Conservation (phyloP, 2,113 vertebrate genomes). For the Microtus ochrogaster region DNA sequence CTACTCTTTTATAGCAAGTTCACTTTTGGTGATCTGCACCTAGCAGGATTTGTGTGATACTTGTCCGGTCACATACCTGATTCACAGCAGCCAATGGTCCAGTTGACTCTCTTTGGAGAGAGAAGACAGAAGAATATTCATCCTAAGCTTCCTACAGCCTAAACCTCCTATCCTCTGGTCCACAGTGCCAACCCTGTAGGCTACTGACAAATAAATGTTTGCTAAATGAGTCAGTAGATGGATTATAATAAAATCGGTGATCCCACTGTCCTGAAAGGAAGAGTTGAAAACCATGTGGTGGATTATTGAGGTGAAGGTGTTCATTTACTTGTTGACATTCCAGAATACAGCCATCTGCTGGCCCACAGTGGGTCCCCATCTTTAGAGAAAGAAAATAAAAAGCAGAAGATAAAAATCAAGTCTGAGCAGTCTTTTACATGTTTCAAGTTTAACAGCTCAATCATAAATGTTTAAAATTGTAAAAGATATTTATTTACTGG, state of each 20-base stretch:
- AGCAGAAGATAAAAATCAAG: background rate
- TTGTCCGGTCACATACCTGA: background rate
- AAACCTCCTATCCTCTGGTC: background rate
- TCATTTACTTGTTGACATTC: background rate
- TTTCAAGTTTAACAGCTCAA: background rate
- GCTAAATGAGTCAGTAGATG: background rate
- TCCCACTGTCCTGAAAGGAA: background rate
- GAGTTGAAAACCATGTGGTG: background rate
- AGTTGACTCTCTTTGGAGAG: slow-evolving; percentile 21
- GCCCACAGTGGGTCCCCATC: background rate
- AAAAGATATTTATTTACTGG: background rate
- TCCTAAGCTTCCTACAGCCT: background rate
- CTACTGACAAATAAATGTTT: background rate
- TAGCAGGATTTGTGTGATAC: background rate
- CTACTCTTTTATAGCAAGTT: slow-evolving; percentile 18
- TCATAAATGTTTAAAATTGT: background rate
- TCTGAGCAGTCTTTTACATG: background rate
- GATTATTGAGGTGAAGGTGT: background rate
- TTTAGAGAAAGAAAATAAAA: background rate
- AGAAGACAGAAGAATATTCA: background rate
- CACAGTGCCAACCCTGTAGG: background rate
- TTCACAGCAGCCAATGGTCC: background rate
- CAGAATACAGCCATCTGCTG: background rate
- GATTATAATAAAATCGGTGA: background rate
- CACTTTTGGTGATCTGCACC: background rate